A percentile compares a stretch with the other conserved stretches of the same genome.
Evolutionary conservation across 2,888 invertebrate species (phyloP).

Genomic region (Thecophora atra): DNA sequence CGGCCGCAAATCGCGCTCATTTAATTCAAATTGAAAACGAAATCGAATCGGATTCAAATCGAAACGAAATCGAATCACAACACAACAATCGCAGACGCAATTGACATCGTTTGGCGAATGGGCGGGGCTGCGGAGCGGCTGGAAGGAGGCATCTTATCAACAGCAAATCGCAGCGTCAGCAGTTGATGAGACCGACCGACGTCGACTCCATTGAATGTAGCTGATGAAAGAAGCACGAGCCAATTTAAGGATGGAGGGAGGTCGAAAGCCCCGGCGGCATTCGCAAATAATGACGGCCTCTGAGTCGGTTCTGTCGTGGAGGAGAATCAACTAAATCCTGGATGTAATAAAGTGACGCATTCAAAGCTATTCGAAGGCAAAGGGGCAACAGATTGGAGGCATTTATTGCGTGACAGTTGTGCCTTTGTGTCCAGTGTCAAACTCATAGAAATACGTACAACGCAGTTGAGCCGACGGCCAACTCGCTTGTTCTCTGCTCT

Average conservation of each 20-base stretch:
- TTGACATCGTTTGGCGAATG: conserved; percentile 20
- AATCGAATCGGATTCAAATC: conserved; percentile 4
- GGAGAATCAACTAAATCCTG: not conserved
- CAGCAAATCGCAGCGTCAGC: conserved; percentile 40
- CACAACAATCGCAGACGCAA: conserved; percentile 18
- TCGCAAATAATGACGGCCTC: too few relatives aligned
- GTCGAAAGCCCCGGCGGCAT: not conserved
- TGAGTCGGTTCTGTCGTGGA: not conserved
- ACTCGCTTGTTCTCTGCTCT: conserved; percentile 15
- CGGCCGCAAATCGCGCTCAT: not conserved
- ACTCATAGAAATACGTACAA: not conserved
- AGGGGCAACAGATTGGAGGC: not conserved
- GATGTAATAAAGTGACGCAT: conserved; percentile 3
- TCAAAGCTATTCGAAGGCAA: not conserved
- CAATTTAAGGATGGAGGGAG: conserved; percentile 16
- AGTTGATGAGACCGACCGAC: not conserved
- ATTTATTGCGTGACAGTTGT: conserved; percentile 3
- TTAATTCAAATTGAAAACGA: not conserved
- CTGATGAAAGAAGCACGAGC: not conserved
- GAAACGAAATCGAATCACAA: conserved; percentile 21
- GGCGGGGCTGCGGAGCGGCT: too few relatives aligned
- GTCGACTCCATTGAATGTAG: not conserved
- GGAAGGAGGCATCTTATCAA: not conserved
- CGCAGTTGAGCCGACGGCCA: not conserved
- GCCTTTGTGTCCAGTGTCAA: not conserved